Conservation (phyloP, 2,113 vertebrate species). For the Megaceryle maxima region DNA sequence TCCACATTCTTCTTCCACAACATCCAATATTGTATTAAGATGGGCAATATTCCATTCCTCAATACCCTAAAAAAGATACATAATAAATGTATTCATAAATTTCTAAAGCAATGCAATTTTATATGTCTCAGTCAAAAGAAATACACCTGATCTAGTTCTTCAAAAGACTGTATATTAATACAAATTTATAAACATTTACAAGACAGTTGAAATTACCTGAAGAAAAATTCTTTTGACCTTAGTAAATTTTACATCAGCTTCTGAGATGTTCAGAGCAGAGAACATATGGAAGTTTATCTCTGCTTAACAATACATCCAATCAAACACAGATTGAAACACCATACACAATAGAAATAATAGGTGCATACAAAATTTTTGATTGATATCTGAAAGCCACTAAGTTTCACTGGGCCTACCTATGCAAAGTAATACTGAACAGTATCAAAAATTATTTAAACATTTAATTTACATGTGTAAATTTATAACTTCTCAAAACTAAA, state of each 20-base stretch:
- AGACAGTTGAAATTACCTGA: neutral
- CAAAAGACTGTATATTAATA: neutral
- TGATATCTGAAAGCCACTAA: neutral
- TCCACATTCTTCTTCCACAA: conserved; percentile 92
- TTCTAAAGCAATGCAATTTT: neutral
- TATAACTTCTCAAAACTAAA: neutral
- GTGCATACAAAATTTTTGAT: neutral
- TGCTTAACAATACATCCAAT: neutral
- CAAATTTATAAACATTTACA: neutral
- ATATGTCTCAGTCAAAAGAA: neutral
- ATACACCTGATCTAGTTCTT: neutral
- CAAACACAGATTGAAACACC: neutral
- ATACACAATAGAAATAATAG: neutral
- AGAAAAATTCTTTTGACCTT: neutral
- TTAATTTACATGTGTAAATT: neutral
- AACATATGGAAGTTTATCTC: neutral
- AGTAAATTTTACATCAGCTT: neutral
- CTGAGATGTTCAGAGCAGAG: neutral
- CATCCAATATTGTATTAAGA: conserved; percentile 93
- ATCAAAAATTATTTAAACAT: neutral
- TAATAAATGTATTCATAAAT: neutral
- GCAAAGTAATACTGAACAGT: neutral
- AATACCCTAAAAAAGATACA: conserved; percentile 77
- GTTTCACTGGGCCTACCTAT: neutral
- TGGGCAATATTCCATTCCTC: conserved; percentile 95